Evolutionary conservation across 1,140 invertebrate species (phyloP), one percentile per base, ranked within the genome.

Genomic region (Drosophila athabasca): DNA sequence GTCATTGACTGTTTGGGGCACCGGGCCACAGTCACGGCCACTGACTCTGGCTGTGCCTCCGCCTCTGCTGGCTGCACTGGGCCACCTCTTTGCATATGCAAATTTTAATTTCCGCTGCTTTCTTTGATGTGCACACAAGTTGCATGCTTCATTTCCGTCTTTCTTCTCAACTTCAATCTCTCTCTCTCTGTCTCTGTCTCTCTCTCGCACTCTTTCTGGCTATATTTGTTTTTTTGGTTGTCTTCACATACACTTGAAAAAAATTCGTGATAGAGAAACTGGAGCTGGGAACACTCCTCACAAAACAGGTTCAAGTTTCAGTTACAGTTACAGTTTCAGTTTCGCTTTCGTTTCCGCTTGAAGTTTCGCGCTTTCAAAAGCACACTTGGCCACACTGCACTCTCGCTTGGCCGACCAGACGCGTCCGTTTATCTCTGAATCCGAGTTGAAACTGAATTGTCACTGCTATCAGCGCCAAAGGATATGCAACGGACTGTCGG

Each of bases 41-140:
- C 65, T 31, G 48, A 17, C 57, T 31, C 65, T 31, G 48, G 22
- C 57, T 31, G 15, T 17, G 51, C 11, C n/a, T 31, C 9, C 62
- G 59, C 41, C 53, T 39, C 45, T 62, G 48, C 35, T 44, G 35
- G 43, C 44, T 76, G 65, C 80, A 83, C 80, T 39, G 35, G 11
- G 26, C 62, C 61, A 22, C 17, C 29, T 13, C 26, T 17, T 58
- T 58, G 67, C 67, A 70, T 70, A 90, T 90, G 87, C 87, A 87
- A 90, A 90, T 90, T 90, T 90, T 77, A 90, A 90, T 90, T 90
- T 90, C 87, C 87, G 82, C 62, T 81, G 54, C 77, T 83, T 83
- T 82, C 76, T 75, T 85, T 62, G 82, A 71, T 77, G 62, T 80
- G 79, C 64, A 76, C 71, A 80, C 68, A 84, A 79, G 74, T 87